Percentiles rank a stretch among this genome's conserved stretches.
These are phyloP conservation scores for Clupea harengus DNA, from an alignment of 2,113 vertebrate genomes.

Conservation along the genomic window DNA sequence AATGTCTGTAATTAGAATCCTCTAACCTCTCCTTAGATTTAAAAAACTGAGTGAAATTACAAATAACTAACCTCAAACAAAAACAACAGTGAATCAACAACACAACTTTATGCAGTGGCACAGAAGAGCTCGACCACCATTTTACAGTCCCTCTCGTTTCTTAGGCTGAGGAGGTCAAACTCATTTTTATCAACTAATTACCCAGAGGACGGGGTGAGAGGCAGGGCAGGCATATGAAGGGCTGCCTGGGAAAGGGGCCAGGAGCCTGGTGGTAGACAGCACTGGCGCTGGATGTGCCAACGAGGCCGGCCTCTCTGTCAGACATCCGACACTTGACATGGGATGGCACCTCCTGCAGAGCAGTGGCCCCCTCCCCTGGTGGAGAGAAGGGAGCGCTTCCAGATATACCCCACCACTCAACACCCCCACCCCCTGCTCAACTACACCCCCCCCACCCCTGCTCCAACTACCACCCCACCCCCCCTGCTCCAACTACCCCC, in stretches of 20 bases:
- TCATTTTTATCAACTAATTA: slow-evolving; percentile 71
- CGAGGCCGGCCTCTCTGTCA: background rate
- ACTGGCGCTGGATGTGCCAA: background rate
- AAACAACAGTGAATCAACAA: background rate
- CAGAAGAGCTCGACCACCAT: slow-evolving; percentile 51
- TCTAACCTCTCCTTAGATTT: background rate
- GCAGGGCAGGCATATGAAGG: slow-evolving; percentile 28
- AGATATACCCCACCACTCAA: background rate
- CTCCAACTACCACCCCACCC: background rate
- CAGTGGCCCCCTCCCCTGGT: slow-evolving; percentile 11
- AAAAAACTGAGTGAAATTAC: background rate
- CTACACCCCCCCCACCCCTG: background rate
- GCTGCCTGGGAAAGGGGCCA: slow-evolving; percentile 64
- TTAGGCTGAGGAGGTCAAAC: slow-evolving; percentile 65
- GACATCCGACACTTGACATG: slow-evolving; percentile 7
- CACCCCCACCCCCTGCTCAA: background rate
- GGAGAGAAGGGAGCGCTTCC: background rate
- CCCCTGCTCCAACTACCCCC: background rate
- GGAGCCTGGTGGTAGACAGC: slow-evolving; percentile 57
- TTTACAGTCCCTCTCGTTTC: slow-evolving; percentile 16
- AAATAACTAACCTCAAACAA: background rate
- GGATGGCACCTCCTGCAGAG: background rate
- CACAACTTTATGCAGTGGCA: background rate
- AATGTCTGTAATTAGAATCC: background rate
- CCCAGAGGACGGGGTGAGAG: slow-evolving; percentile 67